Percentiles rank a stretch among this genome's conserved stretches.
Evolutionary conservation across 2,888 invertebrate genomes (phyloP).

Genomic region (Cheilosia grossa): DNA sequence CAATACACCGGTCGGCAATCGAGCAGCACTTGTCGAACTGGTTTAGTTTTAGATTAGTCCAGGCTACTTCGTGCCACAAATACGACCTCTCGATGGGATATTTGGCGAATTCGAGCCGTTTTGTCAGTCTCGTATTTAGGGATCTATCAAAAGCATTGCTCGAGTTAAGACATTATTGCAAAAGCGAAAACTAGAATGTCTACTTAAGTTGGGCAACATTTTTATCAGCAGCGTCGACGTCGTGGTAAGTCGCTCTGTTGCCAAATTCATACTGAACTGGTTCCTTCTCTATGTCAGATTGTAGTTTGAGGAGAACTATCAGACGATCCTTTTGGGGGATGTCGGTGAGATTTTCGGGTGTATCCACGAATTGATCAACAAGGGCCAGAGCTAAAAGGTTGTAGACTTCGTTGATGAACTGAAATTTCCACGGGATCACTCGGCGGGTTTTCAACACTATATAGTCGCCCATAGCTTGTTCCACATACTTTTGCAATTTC

Average conservation of each 20-base stretch:
- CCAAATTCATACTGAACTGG: conserved; percentile 8
- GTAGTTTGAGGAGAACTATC: neutral
- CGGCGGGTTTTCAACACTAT: conserved; percentile 76
- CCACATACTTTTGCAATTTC: conserved; percentile 75
- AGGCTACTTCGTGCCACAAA: conserved; percentile 78
- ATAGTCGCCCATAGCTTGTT: conserved; percentile 77
- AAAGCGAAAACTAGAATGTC: neutral
- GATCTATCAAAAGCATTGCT: conserved; percentile 72
- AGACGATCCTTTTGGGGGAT: conserved; percentile 1
- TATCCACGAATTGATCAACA: conserved; percentile 62
- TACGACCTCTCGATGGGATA: conserved; percentile 79
- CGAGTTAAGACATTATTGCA: neutral
- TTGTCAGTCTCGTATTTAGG: conserved; percentile 75
- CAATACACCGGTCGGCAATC: conserved; percentile 6
- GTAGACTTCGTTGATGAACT: conserved; percentile 78
- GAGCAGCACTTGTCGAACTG: conserved; percentile 63
- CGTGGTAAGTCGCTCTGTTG: conserved; percentile 1
- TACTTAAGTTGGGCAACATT: conserved; percentile 9
- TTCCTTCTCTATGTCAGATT: neutral
- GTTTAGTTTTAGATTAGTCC: conserved; percentile 76
- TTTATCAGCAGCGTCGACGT: conserved; percentile 2
- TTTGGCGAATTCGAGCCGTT: conserved; percentile 77
- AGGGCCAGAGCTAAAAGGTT: conserved; percentile 77
- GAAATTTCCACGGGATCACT: conserved; percentile 77
- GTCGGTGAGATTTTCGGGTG: neutral